Base-by-base conservation (phyloP, 2,113 vertebrate genomes). In the Acanthisitta chloris region DNA sequence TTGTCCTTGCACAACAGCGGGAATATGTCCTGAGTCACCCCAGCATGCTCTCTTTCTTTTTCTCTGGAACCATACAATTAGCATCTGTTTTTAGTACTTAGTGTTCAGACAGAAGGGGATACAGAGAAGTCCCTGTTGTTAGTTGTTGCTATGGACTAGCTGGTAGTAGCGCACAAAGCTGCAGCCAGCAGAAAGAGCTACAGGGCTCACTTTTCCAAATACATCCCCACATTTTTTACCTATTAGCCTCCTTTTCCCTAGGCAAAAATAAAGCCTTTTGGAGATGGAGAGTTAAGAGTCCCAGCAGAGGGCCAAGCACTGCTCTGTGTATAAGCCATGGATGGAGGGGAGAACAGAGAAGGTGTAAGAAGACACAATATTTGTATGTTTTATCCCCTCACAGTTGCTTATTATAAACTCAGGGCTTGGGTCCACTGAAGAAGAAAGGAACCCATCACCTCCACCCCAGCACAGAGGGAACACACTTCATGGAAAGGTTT, bases 31-130 rank as follows among this genome's bases (percentile, higher is more conserved):
- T 88, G 49, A 55, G 66, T 79, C 77, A 92, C 79, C 88, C 94
- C 69, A 81, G 54, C 54, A 46, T 1, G 26, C 76, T 94, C 76
- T 64, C 96, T 93, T 88, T 91, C 91, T 69, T 87, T 96, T 96
- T 91, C 95, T 87, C 76, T 73, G 82, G 72, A 97, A 97, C 93
- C 40, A 15, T 95, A 66, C 70, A 97, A 96, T 97, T 97, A 97
- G 86, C 93, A 84, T 97, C 97, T 97, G 96, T 89, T 97, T 95
- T 96, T 96, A 93, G 87, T 93, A 65, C 87, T 72, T 46, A 81
- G 59, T 2, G 1, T 94, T 92, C 18, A 16, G 72, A 57, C 40
- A 81, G 88, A 78, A 90, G 46, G 40, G 93, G 72, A 71, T 77
- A 94, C 91, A 93, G 90, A 86, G 28, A 88, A 90, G 77, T 93